phyloP scores from a whole-genome alignment of 2,888 invertebrate species.

The Polymixis lichenea region DNA sequence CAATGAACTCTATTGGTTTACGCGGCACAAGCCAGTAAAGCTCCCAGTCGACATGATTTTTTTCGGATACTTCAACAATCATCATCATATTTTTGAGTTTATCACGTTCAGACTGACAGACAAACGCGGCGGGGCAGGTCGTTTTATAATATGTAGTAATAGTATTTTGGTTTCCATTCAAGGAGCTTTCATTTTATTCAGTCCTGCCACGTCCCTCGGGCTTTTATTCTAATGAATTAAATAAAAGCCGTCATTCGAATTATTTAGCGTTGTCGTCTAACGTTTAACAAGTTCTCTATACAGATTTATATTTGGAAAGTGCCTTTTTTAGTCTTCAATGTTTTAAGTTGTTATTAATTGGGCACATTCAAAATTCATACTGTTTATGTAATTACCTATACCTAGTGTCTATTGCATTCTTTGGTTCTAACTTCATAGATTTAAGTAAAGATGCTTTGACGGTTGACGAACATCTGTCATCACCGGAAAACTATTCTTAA shows the following conservation, averaged over 20 bases:
- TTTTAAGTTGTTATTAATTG: neutral
- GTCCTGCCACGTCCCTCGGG: neutral
- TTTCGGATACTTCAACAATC: neutral
- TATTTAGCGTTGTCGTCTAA: neutral
- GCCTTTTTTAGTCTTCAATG: neutral
- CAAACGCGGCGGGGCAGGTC: too few species aligned
- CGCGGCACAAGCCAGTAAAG: neutral
- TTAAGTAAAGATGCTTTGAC: too few species aligned
- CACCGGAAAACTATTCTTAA: neutral
- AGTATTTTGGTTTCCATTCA: neutral
- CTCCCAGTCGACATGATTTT: neutral
- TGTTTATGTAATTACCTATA: too few species aligned
- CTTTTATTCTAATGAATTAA: constrained; percentile 6
- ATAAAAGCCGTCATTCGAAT: neutral
- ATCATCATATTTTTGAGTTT: neutral
- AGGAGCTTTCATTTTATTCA: constrained; percentile 1
- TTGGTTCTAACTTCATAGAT: too few species aligned
- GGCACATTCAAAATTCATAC: neutral
- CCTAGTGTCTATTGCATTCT: too few species aligned
- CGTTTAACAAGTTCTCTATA: constrained; percentile 6
- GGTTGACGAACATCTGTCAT: neutral
- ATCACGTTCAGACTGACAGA: too few species aligned
- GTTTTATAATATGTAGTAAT: too few species aligned
- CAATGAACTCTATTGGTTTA: too few species aligned
- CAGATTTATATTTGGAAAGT: neutral